Conservation (phyloP, 2,113 vertebrate genomes). For the Centropristis striata region DNA sequence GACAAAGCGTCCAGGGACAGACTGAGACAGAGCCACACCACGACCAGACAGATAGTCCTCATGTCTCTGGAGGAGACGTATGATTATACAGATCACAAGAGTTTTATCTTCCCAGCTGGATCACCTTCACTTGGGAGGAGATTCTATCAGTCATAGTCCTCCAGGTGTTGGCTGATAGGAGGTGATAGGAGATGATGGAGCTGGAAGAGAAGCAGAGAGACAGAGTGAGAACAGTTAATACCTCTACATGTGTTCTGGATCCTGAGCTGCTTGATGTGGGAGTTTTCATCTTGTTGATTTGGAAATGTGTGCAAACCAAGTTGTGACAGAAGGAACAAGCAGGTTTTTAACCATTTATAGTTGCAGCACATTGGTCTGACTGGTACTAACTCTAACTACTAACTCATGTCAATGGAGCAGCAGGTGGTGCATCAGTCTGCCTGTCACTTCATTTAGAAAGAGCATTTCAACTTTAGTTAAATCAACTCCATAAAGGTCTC, state of each 20-base stretch:
- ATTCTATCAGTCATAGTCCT: slow-evolving; percentile 69
- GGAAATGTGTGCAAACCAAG: not conserved
- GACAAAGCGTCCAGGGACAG: slow-evolving; percentile 82
- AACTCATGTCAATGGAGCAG: not conserved
- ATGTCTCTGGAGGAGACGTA: slow-evolving; percentile 71
- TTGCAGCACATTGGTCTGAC: not conserved
- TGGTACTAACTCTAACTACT: too few relatives aligned
- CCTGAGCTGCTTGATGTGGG: not conserved
- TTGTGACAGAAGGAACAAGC: not conserved
- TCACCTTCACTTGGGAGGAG: slow-evolving; percentile 34
- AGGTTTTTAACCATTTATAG: not conserved
- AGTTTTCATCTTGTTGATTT: not conserved
- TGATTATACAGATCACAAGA: slow-evolving; percentile 29
- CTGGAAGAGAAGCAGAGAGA: slow-evolving; percentile 46
- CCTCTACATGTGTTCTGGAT: not conserved
- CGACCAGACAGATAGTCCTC: slow-evolving; percentile 88
- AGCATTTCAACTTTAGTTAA: not conserved
- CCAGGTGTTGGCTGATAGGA: slow-evolving; percentile 20
- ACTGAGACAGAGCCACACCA: slow-evolving; percentile 87
- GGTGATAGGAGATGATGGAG: slow-evolving; percentile 19
- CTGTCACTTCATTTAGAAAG: not conserved
- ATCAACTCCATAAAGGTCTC: not conserved
- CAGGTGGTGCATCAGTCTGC: not conserved
- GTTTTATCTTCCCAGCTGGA: slow-evolving; percentile 72
- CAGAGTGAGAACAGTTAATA: slow-evolving; percentile 8